phyloP scores from a whole-genome alignment of 2,113 vertebrate species.

The Carettochelys insculpta region DNA sequence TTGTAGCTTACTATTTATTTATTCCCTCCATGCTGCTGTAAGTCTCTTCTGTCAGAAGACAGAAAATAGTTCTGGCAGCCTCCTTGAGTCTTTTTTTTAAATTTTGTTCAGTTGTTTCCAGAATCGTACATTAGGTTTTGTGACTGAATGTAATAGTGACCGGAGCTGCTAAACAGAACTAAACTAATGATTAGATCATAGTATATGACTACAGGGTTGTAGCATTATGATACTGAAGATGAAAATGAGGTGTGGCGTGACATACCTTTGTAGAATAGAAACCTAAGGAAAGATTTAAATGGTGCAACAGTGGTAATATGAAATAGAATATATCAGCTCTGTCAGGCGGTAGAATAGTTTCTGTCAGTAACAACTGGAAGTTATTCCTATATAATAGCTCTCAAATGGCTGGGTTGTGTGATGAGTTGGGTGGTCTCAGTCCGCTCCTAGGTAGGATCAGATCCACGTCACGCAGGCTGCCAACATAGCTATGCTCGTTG shows the following conservation, averaged over 20 bases:
- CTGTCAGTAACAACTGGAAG: not conserved
- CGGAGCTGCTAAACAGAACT: constrained; percentile 2
- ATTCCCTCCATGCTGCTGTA: not conserved
- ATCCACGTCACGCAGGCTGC: not conserved
- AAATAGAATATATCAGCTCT: not conserved
- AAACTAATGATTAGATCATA: constrained; percentile 20
- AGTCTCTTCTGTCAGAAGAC: not conserved
- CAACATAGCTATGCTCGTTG: not conserved
- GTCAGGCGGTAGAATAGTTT: not conserved
- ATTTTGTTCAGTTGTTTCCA: not conserved
- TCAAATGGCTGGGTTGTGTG: not conserved
- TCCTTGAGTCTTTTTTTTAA: not conserved
- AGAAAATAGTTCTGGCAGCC: not conserved
- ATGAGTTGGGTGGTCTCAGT: not conserved
- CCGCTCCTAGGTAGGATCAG: not conserved
- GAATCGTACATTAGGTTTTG: constrained; percentile 5
- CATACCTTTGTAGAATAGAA: not conserved
- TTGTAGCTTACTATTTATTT: not conserved
- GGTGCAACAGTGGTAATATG: not conserved
- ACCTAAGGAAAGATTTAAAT: not conserved
- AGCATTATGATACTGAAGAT: not conserved
- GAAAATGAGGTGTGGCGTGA: not conserved
- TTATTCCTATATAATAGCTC: not conserved
- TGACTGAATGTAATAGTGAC: not conserved
- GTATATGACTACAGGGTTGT: not conserved